phyloP scores from a whole-genome alignment of 1,140 invertebrate species.

The Scylla paramamosain region DNA sequence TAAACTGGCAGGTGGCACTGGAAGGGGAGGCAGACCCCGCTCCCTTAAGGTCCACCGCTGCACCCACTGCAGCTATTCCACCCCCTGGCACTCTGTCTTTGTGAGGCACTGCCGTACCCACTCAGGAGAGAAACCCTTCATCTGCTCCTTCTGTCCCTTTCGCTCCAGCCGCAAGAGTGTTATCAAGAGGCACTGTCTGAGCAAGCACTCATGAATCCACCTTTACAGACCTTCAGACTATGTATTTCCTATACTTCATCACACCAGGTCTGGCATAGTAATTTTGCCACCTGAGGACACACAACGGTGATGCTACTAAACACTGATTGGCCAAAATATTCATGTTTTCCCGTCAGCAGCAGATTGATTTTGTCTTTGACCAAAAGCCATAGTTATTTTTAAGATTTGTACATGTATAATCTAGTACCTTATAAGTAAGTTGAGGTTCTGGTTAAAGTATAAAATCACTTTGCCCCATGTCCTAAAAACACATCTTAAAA shows the following conservation, averaged over 20 bases:
- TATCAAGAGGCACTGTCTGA: conserved; percentile 41
- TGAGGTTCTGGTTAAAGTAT: too few relatives aligned
- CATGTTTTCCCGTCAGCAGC: not conserved
- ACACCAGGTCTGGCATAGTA: not conserved
- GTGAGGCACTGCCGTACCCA: conserved; percentile 57
- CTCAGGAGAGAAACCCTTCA: conserved; percentile 58
- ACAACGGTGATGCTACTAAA: not conserved
- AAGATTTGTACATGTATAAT: too few relatives aligned
- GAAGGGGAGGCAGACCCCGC: too few relatives aligned
- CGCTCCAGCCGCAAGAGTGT: conserved; percentile 49
- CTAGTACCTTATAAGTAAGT: too few relatives aligned
- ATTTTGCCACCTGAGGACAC: not conserved
- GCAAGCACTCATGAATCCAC: conserved; percentile 33
- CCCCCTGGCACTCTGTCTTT: conserved; percentile 61
- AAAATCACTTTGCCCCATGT: too few relatives aligned
- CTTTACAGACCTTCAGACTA: too few relatives aligned
- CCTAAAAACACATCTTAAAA: too few relatives aligned
- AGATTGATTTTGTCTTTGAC: not conserved
- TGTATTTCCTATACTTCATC: not conserved
- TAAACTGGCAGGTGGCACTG: too few relatives aligned
- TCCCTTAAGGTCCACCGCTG: conserved; percentile 50
- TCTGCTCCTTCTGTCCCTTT: conserved; percentile 35
- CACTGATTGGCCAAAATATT: not conserved
- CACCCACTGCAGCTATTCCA: conserved; percentile 48
- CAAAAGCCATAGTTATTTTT: not conserved